phyloP scores from a whole-genome alignment of 2,797 vertebrate species.

The Coregonus sp. region DNA sequence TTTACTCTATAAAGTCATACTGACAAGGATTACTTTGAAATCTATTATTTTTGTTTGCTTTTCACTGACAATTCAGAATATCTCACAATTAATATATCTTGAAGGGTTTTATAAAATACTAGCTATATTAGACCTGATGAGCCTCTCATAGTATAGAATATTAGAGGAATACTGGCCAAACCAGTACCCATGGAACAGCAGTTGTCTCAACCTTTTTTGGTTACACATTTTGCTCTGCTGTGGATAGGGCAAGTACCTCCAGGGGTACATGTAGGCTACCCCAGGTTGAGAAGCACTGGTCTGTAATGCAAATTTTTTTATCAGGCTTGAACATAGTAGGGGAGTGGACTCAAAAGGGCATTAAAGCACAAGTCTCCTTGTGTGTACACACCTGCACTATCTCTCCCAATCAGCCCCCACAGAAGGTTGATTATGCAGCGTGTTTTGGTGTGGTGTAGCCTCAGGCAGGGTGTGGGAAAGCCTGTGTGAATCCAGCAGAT shows the following conservation, averaged over 20 bases:
- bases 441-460: constrained; percentile 64
- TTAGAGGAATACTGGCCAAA: background rate
- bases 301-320: background rate
- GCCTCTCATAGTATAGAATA: background rate
- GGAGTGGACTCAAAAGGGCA: background rate
- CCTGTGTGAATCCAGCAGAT: constrained; percentile 78
- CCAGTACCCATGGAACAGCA: background rate
- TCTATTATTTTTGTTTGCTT: no score
- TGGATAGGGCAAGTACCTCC: background rate
- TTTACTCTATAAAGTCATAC: background rate
- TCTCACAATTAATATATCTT: no score
- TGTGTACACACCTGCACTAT: constrained; percentile 61
- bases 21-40: no score
- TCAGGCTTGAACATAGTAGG: constrained; percentile 26
- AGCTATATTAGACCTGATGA: no score
- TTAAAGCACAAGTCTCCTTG: constrained; percentile 22
- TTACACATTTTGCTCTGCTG: background rate
- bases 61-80: no score
- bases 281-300: background rate
- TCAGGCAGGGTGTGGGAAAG: constrained; percentile 72
- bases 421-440: constrained; percentile 61
- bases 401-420: constrained; percentile 62
- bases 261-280: background rate
- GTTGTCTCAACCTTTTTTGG: background rate
- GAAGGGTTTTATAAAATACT: no score